Conservation (phyloP, 2,888 invertebrate genomes). For the Diaphora mendica region DNA sequence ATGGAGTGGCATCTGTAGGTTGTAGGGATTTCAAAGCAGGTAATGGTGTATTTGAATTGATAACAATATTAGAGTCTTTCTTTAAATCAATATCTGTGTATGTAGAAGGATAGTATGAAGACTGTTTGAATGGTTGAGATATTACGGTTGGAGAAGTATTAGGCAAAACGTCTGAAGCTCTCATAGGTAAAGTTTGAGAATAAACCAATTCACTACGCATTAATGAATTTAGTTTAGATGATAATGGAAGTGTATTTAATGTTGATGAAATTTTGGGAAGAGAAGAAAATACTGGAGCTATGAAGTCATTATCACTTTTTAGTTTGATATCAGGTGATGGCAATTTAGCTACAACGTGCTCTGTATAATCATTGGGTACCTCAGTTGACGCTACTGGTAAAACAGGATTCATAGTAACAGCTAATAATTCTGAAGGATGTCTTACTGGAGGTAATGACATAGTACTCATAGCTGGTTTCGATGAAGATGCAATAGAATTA, state of each 20-base stretch:
- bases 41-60: neutral
- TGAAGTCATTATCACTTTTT: neutral
- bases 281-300: neutral
- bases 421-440: neutral
- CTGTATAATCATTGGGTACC: neutral
- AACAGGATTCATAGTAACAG: neutral
- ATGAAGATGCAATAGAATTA: neutral
- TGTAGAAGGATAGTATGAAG: neutral
- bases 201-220: neutral
- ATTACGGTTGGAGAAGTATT: neutral
- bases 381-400: neutral
- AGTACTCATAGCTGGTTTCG: neutral
- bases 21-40: neutral
- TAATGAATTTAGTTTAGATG: neutral
- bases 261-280: neutral
- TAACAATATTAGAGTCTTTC: neutral
- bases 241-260: neutral
- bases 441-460: neutral
- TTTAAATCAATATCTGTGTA: neutral
- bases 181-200: neutral
- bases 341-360: neutral
- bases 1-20: neutral
- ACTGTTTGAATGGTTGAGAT: neutral
- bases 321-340: neutral
- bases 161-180: neutral